Percentiles rank a stretch among this genome's conserved stretches.
phyloP scores from a whole-genome alignment of 1,140 invertebrate genomes.

The Hycleus cichorii region DNA sequence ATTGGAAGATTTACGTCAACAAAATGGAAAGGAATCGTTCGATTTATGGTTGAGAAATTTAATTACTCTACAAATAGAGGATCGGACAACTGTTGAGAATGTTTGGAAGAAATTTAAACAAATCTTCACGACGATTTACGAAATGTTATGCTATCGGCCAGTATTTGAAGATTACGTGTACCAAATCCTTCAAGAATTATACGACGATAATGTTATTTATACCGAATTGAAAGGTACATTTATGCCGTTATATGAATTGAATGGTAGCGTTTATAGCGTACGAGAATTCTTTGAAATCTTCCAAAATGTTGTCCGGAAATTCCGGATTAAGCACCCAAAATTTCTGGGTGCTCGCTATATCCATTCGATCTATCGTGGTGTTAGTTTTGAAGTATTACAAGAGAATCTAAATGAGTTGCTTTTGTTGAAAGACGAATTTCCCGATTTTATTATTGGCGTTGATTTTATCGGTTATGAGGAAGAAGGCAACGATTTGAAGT shows the following conservation, averaged over 20 bases:
- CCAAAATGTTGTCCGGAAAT: conserved; percentile 44
- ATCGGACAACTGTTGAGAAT: conserved; percentile 51
- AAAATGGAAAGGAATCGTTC: conserved; percentile 35
- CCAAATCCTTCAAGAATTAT: conserved; percentile 59
- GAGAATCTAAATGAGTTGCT: conserved; percentile 42
- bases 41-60: conserved; percentile 50
- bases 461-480: conserved; percentile 74
- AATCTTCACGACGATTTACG: conserved; percentile 53
- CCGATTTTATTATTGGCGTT: conserved; percentile 61
- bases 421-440: conserved; percentile 40
- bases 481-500: conserved; percentile 50
- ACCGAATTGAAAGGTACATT: conserved; percentile 58
- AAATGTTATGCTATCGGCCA: conserved; percentile 60
- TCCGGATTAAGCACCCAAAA: conserved; percentile 47
- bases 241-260: conserved; percentile 45
- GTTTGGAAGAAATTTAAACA: conserved; percentile 63
- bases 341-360: conserved; percentile 61
- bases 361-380: conserved; percentile 47
- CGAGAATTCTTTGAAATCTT: conserved; percentile 45
- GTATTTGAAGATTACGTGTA: conserved; percentile 66
- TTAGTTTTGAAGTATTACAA: conserved; percentile 30
- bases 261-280: conserved; percentile 43
- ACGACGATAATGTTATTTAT: conserved; percentile 74
- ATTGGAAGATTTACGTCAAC: conserved; percentile 42
- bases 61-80: conserved; percentile 53